phyloP scores from a whole-genome alignment of 2,888 invertebrate genomes.

The Sialis lutaria region DNA sequence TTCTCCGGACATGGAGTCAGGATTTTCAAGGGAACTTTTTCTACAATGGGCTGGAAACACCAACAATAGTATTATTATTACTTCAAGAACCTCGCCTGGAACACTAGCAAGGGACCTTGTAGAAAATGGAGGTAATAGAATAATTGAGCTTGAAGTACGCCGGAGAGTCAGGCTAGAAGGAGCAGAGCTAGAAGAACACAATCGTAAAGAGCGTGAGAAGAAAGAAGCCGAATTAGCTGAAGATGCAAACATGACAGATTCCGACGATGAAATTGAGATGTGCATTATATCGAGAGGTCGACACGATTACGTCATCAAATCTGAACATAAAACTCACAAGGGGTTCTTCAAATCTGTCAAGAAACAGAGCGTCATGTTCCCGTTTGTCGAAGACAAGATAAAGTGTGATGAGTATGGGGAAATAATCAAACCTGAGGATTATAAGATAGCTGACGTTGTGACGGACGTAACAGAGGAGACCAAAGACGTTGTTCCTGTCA shows the following conservation, averaged over 20 bases:
- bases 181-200: constrained; percentile 56
- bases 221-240: constrained; percentile 31
- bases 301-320: constrained; percentile 77
- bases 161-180: constrained; percentile 60
- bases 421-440: constrained; percentile 83
- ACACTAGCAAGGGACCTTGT: constrained; percentile 64
- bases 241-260: constrained; percentile 55
- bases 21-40: constrained; percentile 88
- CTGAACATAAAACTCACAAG: constrained; percentile 38
- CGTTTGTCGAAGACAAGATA: constrained; percentile 73
- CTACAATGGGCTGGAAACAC: constrained; percentile 83
- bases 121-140: constrained; percentile 56
- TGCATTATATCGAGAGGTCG: constrained; percentile 59
- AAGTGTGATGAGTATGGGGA: constrained; percentile 95
- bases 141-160: constrained; percentile 51
- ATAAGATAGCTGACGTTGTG: constrained; percentile 58
- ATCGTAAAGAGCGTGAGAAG: constrained; percentile 44
- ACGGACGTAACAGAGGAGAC: constrained; percentile 50
- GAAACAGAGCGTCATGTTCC: constrained; percentile 94
- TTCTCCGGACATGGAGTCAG: constrained; percentile 86
- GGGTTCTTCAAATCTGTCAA: constrained; percentile 80
- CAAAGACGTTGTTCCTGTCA: constrained; percentile 45
- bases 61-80: constrained; percentile 88
- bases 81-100: constrained; percentile 68
- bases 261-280: constrained; percentile 71